These are phyloP conservation scores for Ophiothrix spiculata DNA, from an alignment of 35 echinoderm and acorn worm genomes.

Conservation along the genomic window DNA sequence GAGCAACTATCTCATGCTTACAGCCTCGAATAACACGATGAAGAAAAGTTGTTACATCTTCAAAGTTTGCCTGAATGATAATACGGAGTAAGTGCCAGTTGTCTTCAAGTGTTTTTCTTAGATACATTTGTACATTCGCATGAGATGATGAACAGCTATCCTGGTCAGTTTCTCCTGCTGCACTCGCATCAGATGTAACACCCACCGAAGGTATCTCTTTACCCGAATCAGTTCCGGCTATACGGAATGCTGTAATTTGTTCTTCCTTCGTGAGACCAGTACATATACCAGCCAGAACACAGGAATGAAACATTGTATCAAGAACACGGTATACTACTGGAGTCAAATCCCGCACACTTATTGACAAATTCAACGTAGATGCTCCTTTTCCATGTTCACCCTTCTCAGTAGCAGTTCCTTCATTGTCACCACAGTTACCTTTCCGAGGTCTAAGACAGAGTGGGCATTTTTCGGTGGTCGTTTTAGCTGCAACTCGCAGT, in stretches of 20 bases:
- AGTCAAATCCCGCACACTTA: slow-evolving; percentile 1
- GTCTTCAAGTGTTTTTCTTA: not conserved
- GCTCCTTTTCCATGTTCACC: not conserved
- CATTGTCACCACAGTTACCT: not conserved
- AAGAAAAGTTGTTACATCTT: not conserved
- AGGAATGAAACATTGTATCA: not conserved
- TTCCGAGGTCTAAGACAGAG: not conserved
- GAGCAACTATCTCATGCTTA: not conserved
- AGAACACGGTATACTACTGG: not conserved
- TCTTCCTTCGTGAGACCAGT: not conserved
- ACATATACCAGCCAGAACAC: not conserved
- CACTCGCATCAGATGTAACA: not conserved
- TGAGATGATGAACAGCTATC: not conserved
- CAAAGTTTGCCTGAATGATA: not conserved
- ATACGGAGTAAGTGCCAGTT: not conserved
- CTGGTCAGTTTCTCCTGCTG: not conserved
- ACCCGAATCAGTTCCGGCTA: too few relatives aligned
- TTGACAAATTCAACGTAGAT: too few relatives aligned
- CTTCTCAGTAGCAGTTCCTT: not conserved
- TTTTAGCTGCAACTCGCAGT: not conserved
- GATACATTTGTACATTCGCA: not conserved
- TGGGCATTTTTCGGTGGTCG: not conserved
- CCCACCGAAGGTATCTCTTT: not conserved
- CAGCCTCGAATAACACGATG: not conserved
- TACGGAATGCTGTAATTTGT: not conserved